Evolutionary conservation across 2,888 invertebrate species (phyloP).

Genomic region (Sipha maydis): DNA sequence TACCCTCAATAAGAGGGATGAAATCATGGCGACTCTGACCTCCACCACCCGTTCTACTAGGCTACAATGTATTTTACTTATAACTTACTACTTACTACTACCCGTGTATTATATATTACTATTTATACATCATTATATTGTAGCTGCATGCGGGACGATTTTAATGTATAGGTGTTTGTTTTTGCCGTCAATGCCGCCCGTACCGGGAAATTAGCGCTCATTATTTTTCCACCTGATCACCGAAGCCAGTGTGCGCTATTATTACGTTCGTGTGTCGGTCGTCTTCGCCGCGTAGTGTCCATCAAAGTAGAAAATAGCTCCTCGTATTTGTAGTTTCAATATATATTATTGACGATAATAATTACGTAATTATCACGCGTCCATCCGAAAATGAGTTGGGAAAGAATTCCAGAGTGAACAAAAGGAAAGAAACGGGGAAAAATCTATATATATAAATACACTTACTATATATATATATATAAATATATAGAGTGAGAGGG

Average conservation of each 20-base stretch:
- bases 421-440: neutral
- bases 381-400: neutral
- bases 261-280: conserved; percentile 1
- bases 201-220: conserved; percentile 47
- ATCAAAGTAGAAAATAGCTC: neutral
- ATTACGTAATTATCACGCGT: conserved; percentile 25
- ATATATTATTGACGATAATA: conserved; percentile 2
- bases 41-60: too few relatives aligned
- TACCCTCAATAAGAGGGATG: too few relatives aligned
- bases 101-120: neutral
- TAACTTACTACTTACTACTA: neutral
- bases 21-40: too few relatives aligned
- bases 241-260: neutral
- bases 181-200: neutral
- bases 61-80: neutral
- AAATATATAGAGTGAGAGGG: neutral
- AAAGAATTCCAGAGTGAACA: neutral
- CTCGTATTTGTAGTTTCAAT: neutral
- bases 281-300: neutral
- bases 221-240: conserved; percentile 60
- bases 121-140: neutral
- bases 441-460: too few relatives aligned
- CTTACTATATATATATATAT: too few relatives aligned
- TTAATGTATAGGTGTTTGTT: conserved; percentile 17
- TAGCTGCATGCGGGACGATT: neutral